Evolutionary conservation across 1,140 invertebrate genomes (phyloP).

Genomic region (Drosophila bipectinata): DNA sequence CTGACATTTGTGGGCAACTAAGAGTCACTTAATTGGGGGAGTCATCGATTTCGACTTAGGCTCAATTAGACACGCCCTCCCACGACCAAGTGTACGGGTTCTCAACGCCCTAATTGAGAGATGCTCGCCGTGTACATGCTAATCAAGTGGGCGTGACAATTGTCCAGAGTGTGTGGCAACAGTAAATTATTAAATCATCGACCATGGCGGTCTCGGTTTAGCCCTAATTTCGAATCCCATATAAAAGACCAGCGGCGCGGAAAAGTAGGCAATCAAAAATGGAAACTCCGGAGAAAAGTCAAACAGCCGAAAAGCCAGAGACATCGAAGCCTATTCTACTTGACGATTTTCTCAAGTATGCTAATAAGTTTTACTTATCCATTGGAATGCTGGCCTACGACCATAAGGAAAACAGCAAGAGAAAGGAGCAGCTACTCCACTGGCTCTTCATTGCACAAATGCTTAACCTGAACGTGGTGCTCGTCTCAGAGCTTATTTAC

Average conservation of each 20-base stretch:
- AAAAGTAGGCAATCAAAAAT: slow-evolving; percentile 14
- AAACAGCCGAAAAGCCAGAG: neutral
- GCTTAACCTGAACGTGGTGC: slow-evolving; percentile 58
- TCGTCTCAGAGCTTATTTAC: slow-evolving; percentile 61
- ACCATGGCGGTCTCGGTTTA: neutral
- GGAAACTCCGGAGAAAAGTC: neutral
- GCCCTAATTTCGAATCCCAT: slow-evolving; percentile 1
- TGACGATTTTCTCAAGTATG: slow-evolving; percentile 45
- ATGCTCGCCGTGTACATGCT: slow-evolving; percentile 46
- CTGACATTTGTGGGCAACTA: slow-evolving; percentile 41
- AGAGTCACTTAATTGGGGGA: slow-evolving; percentile 38
- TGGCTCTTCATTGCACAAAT: slow-evolving; percentile 46
- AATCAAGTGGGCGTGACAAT: slow-evolving; percentile 61
- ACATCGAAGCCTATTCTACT: slow-evolving; percentile 13
- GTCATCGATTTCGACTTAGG: slow-evolving; percentile 70
- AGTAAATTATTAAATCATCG: slow-evolving; percentile 64
- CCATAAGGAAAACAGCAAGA: slow-evolving; percentile 1
- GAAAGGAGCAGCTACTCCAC: slow-evolving; percentile 22
- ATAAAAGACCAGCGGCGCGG: neutral
- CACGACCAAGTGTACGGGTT: slow-evolving; percentile 60
- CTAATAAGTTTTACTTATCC: slow-evolving; percentile 59
- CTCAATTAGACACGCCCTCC: slow-evolving; percentile 61
- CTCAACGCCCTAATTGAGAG: slow-evolving; percentile 71
- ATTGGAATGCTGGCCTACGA: slow-evolving; percentile 72
- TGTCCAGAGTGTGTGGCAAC: slow-evolving; percentile 52